A percentile compares a stretch with the other conserved stretches of the same genome.
Evolutionary conservation across 92 coral and sea anemone species (phyloP).

Genomic region (Zoanthus solanderi): DNA sequence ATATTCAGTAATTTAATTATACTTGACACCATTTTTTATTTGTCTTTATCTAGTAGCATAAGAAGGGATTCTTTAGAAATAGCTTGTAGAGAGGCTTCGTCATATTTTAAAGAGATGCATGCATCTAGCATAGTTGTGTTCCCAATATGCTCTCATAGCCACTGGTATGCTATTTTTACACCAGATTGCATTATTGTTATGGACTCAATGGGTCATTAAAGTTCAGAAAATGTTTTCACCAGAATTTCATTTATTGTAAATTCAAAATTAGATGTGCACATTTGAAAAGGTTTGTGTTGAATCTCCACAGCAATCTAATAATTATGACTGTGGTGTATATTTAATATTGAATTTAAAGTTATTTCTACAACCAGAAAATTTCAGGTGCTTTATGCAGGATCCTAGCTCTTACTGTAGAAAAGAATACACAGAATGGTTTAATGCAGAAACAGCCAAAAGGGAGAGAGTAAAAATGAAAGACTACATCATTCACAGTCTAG

Average conservation of each 20-base stretch:
- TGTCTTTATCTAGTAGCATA: conserved; percentile 7
- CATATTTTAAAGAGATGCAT: conserved; percentile 2
- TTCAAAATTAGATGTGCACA: conserved; percentile 11
- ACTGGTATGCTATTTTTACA: conserved; percentile 1
- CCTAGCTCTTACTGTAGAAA: background rate
- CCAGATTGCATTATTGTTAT: conserved; percentile 2
- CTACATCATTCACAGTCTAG: conserved; percentile 13
- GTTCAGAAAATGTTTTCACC: conserved; percentile 2
- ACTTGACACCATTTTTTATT: conserved; percentile 9
- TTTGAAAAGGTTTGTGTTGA: conserved; percentile 9
- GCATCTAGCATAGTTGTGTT: background rate
- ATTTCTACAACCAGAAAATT: conserved; percentile 6
- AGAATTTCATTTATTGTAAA: conserved; percentile 20
- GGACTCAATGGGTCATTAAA: conserved; percentile 8
- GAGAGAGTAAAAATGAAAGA: conserved; percentile 18
- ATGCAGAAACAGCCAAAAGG: conserved; percentile 14
- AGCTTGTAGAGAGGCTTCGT: background rate
- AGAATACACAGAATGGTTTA: conserved; percentile 1
- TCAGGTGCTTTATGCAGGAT: conserved; percentile 1
- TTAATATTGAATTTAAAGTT: background rate
- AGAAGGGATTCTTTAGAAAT: background rate
- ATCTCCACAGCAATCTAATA: conserved; percentile 2
- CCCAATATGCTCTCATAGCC: conserved; percentile 13
- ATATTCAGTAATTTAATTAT: background rate
- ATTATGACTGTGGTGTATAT: conserved; percentile 15